These are phyloP conservation scores for Pan paniscus DNA, from an alignment of 2,113 vertebrate species.

Conservation along the genomic window DNA sequence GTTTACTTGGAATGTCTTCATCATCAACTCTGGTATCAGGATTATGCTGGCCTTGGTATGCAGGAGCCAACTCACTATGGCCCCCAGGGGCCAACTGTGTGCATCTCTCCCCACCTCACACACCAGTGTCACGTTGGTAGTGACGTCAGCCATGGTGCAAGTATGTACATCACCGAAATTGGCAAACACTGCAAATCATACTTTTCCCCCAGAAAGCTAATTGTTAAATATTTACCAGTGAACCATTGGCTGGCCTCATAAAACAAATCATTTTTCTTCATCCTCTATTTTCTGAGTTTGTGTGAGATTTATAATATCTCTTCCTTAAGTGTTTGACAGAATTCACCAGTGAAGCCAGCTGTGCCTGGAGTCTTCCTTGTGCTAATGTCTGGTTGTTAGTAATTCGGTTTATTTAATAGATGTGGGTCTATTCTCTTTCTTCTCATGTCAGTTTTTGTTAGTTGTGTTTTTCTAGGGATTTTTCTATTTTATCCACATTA, in stretches of 20 bases:
- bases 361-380: background rate
- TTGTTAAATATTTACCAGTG: too few species aligned
- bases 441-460: background rate
- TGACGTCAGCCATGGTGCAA: fast-evolving
- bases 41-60: fast-evolving
- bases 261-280: too few species aligned
- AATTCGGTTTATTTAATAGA: background rate
- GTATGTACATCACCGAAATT: background rate
- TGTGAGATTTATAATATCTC: background rate
- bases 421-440: background rate
- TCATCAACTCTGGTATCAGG: background rate
- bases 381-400: background rate
- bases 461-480: background rate
- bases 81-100: background rate
- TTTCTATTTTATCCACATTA: background rate
- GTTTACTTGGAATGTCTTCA: background rate
- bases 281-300: background rate
- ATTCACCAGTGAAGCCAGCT: background rate
- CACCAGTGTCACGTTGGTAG: fast-evolving
- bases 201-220: background rate
- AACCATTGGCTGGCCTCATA: background rate
- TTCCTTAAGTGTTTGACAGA: background rate
- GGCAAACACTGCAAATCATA: background rate
- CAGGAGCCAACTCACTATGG: background rate
- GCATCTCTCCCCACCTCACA: background rate